These are phyloP conservation scores for Lamellibrachia columna DNA, from an alignment of 2,888 invertebrate species.

Conservation along the genomic window DNA sequence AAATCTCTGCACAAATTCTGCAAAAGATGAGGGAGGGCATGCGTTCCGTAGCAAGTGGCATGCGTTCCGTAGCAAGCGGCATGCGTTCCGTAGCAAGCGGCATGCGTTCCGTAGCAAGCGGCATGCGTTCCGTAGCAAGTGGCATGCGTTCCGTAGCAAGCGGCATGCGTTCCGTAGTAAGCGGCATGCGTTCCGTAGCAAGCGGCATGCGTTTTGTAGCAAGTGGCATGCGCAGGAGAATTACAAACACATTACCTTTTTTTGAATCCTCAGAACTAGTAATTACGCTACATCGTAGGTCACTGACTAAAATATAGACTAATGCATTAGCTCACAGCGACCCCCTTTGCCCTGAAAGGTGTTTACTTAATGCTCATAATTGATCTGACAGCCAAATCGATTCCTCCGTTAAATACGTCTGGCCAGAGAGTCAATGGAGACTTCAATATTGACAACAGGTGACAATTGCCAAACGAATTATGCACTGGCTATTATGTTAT, in stretches of 20 bases:
- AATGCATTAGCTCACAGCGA: background rate
- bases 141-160: no score
- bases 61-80: background rate
- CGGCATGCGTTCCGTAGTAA: no score
- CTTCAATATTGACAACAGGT: slow-evolving; percentile 5
- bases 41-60: background rate
- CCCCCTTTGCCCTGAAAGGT: background rate
- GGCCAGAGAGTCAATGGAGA: background rate
- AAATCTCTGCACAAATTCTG: background rate
- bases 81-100: no score
- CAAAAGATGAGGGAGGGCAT: background rate
- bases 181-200: no score
- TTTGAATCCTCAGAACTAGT: background rate
- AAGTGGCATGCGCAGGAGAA: background rate
- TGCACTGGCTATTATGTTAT: background rate
- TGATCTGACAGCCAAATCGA: background rate
- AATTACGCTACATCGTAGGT: background rate
- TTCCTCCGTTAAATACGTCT: background rate
- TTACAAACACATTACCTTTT: background rate
- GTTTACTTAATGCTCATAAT: background rate
- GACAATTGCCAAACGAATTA: background rate
- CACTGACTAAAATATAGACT: background rate
- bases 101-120: background rate
- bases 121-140: background rate
- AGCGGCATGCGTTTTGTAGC: background rate